phyloP scores from a whole-genome alignment of 30 jellyfish, hydroid and myxozoan species.

The Aurelia sp. region DNA sequence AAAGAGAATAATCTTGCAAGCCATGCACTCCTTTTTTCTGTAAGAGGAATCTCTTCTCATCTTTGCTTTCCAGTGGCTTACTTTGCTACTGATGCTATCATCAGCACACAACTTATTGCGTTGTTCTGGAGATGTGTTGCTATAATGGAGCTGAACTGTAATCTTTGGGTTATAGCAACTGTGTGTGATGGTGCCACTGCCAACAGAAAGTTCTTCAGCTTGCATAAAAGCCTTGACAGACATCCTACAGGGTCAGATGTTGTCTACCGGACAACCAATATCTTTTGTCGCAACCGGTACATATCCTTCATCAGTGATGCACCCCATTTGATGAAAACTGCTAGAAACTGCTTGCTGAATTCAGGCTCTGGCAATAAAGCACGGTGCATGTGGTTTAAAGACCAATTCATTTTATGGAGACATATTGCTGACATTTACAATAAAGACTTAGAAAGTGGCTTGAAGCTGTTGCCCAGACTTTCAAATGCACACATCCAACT shows the following conservation, averaged over 20 bases:
- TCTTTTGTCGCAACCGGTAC: conserved; percentile 24
- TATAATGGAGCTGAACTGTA: conserved; percentile 14
- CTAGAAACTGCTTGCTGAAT: conserved; percentile 26
- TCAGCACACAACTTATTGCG: conserved; percentile 34
- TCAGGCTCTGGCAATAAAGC: conserved; percentile 54
- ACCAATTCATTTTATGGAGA: conserved; percentile 54
- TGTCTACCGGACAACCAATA: conserved; percentile 25
- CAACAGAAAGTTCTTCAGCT: conserved; percentile 21
- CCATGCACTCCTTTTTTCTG: conserved; percentile 41
- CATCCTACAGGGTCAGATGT: conserved; percentile 38
- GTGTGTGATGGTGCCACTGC: conserved; percentile 33
- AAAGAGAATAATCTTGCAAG: conserved; percentile 15
- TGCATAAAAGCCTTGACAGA: conserved; percentile 18
- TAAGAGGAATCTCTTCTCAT: conserved; percentile 37
- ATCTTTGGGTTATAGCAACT: conserved; percentile 25
- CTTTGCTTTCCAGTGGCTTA: conserved; percentile 31
- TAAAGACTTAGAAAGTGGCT: conserved; percentile 69
- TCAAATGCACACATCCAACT: conserved; percentile 48
- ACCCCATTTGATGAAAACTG: conserved; percentile 50
- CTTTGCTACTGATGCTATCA: conserved; percentile 30
- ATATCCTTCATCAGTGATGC: conserved; percentile 34
- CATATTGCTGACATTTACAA: conserved; percentile 57
- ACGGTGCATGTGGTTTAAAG: conserved; percentile 72
- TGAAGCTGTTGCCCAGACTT: conserved; percentile 60
- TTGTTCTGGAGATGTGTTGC: conserved; percentile 40